Conservation (phyloP, 2,888 invertebrate species). For the Pasiphila rectangulata region DNA sequence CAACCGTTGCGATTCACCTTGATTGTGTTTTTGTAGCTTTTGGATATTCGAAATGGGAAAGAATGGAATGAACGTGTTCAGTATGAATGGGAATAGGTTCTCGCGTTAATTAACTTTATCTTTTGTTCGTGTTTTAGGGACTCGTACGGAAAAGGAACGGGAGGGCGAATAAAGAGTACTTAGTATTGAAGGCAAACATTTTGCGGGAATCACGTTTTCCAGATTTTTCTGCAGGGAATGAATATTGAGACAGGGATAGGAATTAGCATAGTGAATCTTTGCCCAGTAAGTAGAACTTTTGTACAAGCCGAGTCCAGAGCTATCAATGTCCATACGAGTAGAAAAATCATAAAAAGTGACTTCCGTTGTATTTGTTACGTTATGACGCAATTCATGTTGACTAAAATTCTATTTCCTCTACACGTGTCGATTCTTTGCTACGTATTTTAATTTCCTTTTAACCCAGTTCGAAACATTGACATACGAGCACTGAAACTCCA, state of each 20-base stretch:
- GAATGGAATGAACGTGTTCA: conserved; percentile 8
- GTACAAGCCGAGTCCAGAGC: too few relatives aligned
- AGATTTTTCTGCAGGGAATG: too few relatives aligned
- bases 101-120: conserved; percentile 12
- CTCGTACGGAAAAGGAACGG: background rate
- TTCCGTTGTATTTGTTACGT: too few relatives aligned
- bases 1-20: conserved; percentile 14
- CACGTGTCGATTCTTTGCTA: background rate
- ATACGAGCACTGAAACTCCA: conserved; percentile 4
- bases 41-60: conserved; percentile 15
- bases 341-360: too few relatives aligned
- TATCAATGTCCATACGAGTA: too few relatives aligned
- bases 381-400: too few relatives aligned
- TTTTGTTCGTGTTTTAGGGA: background rate
- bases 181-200: too few relatives aligned
- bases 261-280: too few relatives aligned
- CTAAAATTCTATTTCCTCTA: background rate
- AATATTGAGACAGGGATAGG: too few relatives aligned
- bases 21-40: conserved; percentile 21
- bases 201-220: too few relatives aligned
- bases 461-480: background rate
- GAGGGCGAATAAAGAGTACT: background rate
- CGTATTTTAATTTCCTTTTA: background rate
- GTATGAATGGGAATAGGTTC: conserved; percentile 12
- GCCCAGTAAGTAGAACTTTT: too few relatives aligned